These are phyloP conservation scores for Phanerotoma sp. DNA, from an alignment of 2,888 invertebrate genomes.

Conservation along the genomic window DNA sequence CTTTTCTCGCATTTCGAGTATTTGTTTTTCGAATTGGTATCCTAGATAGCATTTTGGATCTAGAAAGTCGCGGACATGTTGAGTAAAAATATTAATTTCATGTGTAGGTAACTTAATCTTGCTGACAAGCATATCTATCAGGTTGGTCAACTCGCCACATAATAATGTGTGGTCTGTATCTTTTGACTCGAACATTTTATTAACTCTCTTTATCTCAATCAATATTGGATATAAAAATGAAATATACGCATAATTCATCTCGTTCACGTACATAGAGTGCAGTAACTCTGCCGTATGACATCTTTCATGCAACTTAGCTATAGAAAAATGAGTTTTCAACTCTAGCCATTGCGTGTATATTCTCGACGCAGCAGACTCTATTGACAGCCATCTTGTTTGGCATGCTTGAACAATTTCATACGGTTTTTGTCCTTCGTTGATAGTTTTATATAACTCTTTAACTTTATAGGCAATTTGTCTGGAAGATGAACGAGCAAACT, in stretches of 20 bases:
- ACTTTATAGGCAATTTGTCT: background rate
- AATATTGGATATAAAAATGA: background rate
- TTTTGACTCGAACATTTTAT: background rate
- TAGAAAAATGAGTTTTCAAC: background rate
- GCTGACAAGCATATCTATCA: background rate
- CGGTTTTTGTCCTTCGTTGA: background rate
- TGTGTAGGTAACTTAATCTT: background rate
- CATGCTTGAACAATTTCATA: background rate
- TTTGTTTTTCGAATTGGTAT: background rate
- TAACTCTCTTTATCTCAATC: background rate
- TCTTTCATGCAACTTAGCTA: background rate
- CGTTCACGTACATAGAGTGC: background rate
- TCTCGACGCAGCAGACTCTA: background rate
- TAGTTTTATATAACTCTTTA: background rate
- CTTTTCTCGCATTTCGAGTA: background rate
- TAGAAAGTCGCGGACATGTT: background rate
- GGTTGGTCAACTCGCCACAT: background rate
- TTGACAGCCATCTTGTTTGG: background rate
- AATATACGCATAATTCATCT: background rate
- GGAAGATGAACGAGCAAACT: conserved; percentile 39
- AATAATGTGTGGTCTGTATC: background rate
- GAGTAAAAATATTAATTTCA: background rate
- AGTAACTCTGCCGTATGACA: background rate
- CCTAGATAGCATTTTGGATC: background rate
- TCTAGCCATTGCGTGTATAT: background rate